phyloP scores from a whole-genome alignment of 2,797 vertebrate genomes.

The Rhincodon typus region DNA sequence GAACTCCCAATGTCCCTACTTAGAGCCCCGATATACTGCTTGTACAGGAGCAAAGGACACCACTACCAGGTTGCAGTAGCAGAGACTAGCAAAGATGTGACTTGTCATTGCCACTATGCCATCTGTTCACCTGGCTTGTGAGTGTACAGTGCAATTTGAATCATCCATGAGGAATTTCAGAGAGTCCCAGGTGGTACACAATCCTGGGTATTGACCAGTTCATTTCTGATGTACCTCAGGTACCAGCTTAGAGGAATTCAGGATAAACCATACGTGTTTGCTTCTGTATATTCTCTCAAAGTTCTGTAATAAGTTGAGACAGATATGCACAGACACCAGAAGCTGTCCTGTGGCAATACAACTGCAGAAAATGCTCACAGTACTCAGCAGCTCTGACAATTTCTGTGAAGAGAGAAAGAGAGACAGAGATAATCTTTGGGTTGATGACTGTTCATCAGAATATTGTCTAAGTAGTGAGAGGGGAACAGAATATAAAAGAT shows the following conservation, averaged over 20 bases:
- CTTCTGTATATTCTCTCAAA: not conserved
- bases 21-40: not conserved
- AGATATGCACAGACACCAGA: not conserved
- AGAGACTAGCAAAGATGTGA: not conserved
- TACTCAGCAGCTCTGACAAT: not conserved
- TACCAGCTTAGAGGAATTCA: not conserved
- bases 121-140: not conserved
- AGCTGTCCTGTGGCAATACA: not conserved
- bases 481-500: no score
- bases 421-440: not conserved
- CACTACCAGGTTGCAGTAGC: not conserved
- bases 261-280: not conserved
- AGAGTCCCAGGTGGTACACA: not conserved
- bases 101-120: not conserved
- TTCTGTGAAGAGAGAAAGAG: not conserved
- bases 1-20: not conserved
- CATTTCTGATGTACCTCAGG: not conserved
- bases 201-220: not conserved
- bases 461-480: no score
- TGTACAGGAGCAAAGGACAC: not conserved
- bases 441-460: not conserved
- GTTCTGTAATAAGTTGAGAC: not conserved
- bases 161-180: not conserved
- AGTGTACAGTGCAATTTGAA: not conserved
- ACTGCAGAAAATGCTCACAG: not conserved